phyloP scores from a whole-genome alignment of 1,140 invertebrate genomes.

The Stegodyphus mimosarum region DNA sequence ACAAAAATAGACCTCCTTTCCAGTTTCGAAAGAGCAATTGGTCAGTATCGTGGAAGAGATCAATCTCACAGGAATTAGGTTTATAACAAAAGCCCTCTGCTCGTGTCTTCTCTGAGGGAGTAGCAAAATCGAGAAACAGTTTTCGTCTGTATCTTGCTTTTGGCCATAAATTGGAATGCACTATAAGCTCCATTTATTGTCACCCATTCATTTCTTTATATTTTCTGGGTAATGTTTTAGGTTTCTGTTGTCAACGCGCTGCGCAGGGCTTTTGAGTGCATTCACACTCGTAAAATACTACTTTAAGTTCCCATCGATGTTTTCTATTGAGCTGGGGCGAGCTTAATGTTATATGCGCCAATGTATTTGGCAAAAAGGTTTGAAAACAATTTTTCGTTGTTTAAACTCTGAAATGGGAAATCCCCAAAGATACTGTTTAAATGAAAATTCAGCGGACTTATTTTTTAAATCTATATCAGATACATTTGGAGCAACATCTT shows the following conservation, averaged over 20 bases:
- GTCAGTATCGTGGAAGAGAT: constrained; percentile 6
- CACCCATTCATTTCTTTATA: background rate
- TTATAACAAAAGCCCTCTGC: constrained; percentile 12
- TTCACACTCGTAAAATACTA: too few species aligned
- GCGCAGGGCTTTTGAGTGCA: too few species aligned
- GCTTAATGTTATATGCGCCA: background rate
- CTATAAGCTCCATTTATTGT: constrained; percentile 46
- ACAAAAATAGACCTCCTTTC: background rate
- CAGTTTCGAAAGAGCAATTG: constrained; percentile 21
- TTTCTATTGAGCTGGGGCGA: too few species aligned
- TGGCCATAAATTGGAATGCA: constrained; percentile 44
- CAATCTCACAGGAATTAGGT: constrained; percentile 2
- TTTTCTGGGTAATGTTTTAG: background rate
- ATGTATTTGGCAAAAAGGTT: background rate
- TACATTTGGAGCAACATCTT: too few species aligned
- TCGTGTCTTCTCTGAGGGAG: background rate
- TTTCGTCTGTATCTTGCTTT: constrained; percentile 11
- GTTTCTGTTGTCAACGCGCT: too few species aligned
- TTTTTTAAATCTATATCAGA: too few species aligned
- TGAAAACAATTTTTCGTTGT: too few species aligned
- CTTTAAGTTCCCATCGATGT: too few species aligned
- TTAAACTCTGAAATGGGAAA: too few species aligned
- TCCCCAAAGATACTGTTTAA: too few species aligned
- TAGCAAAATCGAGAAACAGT: constrained; percentile 17
- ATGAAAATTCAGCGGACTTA: too few species aligned